Evolutionary conservation across 2,888 invertebrate species (phyloP).

Genomic region (Megalurothrips usitatus): DNA sequence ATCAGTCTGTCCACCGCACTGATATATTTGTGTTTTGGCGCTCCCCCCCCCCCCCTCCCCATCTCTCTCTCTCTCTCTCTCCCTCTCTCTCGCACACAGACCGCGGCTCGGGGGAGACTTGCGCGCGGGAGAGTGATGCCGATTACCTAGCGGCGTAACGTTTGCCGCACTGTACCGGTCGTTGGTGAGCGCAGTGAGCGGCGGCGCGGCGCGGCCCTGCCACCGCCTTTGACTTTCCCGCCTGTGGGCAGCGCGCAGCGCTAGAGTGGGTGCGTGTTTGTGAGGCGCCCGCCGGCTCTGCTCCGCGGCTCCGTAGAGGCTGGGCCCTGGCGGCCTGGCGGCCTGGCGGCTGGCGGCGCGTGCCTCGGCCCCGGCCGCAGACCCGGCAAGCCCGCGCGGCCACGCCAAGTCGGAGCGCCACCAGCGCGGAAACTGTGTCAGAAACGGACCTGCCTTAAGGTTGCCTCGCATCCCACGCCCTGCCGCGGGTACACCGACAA

Average conservation of each 20-base stretch:
- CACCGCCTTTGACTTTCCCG: neutral
- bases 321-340: neutral
- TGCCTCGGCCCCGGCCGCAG: neutral
- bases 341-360: neutral
- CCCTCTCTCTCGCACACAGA: neutral
- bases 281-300: too few species aligned
- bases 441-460: conserved; percentile 21
- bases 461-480: conserved; percentile 21
- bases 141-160: too few species aligned
- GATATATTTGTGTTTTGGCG: too few species aligned
- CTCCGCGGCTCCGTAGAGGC: too few species aligned
- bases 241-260: neutral
- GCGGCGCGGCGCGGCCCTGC: too few species aligned
- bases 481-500: neutral
- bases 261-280: too few species aligned
- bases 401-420: neutral
- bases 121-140: neutral
- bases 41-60: too few species aligned
- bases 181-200: too few species aligned
- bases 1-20: too few species aligned
- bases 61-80: too few species aligned
- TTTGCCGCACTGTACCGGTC: too few species aligned
- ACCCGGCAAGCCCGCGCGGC: neutral
- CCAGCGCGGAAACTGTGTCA: conserved; percentile 13
- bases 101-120: neutral